phyloP scores from a whole-genome alignment of 2,113 vertebrate species.

The Muntiacus reevesi region DNA sequence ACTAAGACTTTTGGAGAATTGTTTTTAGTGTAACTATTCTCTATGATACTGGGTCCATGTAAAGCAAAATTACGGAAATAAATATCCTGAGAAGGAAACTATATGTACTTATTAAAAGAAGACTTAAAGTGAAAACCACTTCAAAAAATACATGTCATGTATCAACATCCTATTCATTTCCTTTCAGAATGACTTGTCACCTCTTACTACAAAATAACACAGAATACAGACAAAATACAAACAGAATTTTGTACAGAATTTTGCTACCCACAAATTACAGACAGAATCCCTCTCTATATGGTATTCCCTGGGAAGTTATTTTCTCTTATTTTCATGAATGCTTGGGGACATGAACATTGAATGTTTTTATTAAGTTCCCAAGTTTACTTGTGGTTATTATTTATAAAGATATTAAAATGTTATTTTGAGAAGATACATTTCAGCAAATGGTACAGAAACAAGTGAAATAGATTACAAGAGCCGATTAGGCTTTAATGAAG shows the following conservation, averaged over 20 bases:
- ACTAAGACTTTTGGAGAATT: not conserved
- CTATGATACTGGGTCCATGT: not conserved
- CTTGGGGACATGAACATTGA: slow-evolving; percentile 29
- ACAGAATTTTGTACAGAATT: not conserved
- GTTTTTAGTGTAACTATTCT: not conserved
- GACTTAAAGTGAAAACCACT: not conserved
- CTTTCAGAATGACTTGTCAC: not conserved
- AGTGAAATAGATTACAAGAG: slow-evolving; percentile 41
- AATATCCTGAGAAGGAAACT: not conserved
- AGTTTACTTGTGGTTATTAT: slow-evolving; percentile 60
- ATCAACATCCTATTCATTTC: not conserved
- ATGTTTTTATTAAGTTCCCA: slow-evolving; percentile 63
- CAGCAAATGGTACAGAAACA: slow-evolving; percentile 7
- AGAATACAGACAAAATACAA: not conserved
- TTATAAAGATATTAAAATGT: slow-evolving; percentile 64
- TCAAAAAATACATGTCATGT: not conserved
- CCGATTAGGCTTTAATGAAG: slow-evolving; percentile 62
- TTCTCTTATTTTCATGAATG: slow-evolving; percentile 55
- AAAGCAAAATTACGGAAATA: not conserved
- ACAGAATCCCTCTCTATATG: not conserved
- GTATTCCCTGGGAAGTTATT: not conserved
- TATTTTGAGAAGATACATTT: slow-evolving; percentile 60
- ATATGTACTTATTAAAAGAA: not conserved
- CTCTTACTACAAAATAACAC: not conserved
- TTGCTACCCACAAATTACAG: not conserved